These are phyloP conservation scores for Phyllopteryx taeniolatus DNA, from an alignment of 2,113 vertebrate species.

Conservation along the genomic window DNA sequence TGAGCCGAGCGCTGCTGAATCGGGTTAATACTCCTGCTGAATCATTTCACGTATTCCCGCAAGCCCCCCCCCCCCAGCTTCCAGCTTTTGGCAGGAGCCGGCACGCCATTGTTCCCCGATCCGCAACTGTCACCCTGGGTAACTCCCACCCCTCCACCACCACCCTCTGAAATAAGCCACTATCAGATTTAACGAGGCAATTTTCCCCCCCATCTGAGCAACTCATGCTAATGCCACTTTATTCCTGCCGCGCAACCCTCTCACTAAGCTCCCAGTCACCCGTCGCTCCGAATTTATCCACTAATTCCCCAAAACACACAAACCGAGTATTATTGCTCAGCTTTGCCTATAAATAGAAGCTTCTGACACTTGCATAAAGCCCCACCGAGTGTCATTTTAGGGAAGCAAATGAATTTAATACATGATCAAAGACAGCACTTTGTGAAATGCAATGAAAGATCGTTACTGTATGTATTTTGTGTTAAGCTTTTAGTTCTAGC, in stretches of 20 bases:
- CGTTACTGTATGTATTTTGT: constrained; percentile 20
- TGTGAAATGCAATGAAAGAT: constrained; percentile 10
- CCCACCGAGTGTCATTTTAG: constrained; percentile 38
- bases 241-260: constrained; percentile 48
- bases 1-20: constrained; percentile 50
- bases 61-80: constrained; percentile 31
- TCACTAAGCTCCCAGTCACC: constrained; percentile 60
- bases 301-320: constrained; percentile 60
- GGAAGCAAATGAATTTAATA: constrained; percentile 27
- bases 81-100: constrained; percentile 47
- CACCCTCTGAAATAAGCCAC: constrained; percentile 43
- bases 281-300: constrained; percentile 56
- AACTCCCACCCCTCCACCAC: constrained; percentile 29
- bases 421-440: constrained; percentile 22
- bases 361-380: constrained; percentile 36
- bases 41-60: constrained; percentile 43
- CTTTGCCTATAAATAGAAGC: constrained; percentile 26
- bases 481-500: constrained; percentile 8
- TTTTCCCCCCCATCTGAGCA: constrained; percentile 47
- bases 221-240: constrained; percentile 54
- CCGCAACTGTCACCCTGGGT: constrained; percentile 51
- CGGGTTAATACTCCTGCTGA: constrained; percentile 49
- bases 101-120: constrained; percentile 50
- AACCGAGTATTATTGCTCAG: constrained; percentile 45
- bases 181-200: constrained; percentile 65